A percentile compares a stretch with the other conserved stretches of the same genome.
These are phyloP conservation scores for Calycopis cecrops DNA, from an alignment of 1,140 invertebrate species.

Conservation along the genomic window DNA sequence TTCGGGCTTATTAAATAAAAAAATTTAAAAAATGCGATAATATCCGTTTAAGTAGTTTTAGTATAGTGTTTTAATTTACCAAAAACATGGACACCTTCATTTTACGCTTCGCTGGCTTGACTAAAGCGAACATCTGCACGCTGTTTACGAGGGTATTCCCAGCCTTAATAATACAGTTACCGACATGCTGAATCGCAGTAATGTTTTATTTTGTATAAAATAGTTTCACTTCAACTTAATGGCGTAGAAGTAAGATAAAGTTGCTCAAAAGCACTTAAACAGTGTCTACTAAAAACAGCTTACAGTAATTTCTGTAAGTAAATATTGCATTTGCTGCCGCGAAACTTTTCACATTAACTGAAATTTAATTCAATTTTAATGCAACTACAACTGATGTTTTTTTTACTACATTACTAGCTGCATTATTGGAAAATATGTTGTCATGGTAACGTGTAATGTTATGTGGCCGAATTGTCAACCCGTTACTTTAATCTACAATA, in stretches of 20 bases:
- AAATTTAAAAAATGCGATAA: too few relatives aligned
- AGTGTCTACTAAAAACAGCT: neutral
- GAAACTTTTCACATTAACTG: too few relatives aligned
- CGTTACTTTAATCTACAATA: too few relatives aligned
- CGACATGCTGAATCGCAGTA: slow-evolving; percentile 12
- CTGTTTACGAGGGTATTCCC: slow-evolving; percentile 16
- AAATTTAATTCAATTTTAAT: too few relatives aligned
- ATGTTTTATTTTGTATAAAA: slow-evolving; percentile 4
- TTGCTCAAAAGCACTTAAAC: neutral
- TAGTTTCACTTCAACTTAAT: slow-evolving; percentile 11
- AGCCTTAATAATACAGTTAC: slow-evolving; percentile 17
- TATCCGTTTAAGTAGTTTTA: neutral
- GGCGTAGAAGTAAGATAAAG: neutral
- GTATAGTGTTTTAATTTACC: neutral
- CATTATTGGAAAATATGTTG: too few relatives aligned
- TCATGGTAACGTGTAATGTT: too few relatives aligned
- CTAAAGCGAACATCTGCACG: slow-evolving; percentile 24
- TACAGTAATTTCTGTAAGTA: too few relatives aligned
- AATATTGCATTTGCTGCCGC: too few relatives aligned
- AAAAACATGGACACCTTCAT: neutral
- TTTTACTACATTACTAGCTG: too few relatives aligned
- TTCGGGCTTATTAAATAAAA: too few relatives aligned
- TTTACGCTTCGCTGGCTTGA: slow-evolving; percentile 18
- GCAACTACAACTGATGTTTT: too few relatives aligned
- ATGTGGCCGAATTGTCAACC: too few relatives aligned